Base-by-base conservation (phyloP, 2,888 invertebrate species). In the Polymixis lichenea region DNA sequence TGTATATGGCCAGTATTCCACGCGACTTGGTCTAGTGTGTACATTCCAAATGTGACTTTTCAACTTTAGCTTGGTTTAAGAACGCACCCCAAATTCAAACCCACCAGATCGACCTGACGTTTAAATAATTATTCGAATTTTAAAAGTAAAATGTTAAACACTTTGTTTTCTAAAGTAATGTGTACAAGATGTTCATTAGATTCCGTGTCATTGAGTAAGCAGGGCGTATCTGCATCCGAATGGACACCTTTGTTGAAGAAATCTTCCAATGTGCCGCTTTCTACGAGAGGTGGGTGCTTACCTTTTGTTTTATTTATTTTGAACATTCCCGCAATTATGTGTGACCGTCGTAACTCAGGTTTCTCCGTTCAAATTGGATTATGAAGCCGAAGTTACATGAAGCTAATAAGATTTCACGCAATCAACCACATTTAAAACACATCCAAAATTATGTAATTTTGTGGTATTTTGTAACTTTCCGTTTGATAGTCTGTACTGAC, bases 241-340 rank as follows among this genome's bases (percentile, higher is more conserved):
- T 91, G 92, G 91, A 93, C 94, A 32, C 95, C 95, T 11, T 87
- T 95, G 80, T 88, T 95, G 80, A 83, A 81, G 76, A 88, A 88
- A 69, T 72, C 88, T 80, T 78, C 83, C 43, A 28, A 83, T 88
- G 85, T 77, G 77, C 86, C 89, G 78, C 88, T 88, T 88, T 88
- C 89, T 86, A 86, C 53, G 11, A 84, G 79, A 78, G 84, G 80
- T 85, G 22, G 55, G 77, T 77, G 74, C 62, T 77, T 83, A 78
- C 87, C 86, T 82, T 87, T 81, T 83, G 77, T 88, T 80, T 86
- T 86, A 86, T 89, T 82, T 80, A 80, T 70, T 84, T 82, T 78
- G 71, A 80, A 84, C 80, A 85, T 84, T 87, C 84, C 77, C 75
- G 76, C 70, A 58, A 78, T 85, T 83, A 84, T 70, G 74, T 77